Evolutionary conservation across 2,888 invertebrate genomes (phyloP), one percentile per base, ranked within the genome.

Genomic region (Hirudinaria manillensis): DNA sequence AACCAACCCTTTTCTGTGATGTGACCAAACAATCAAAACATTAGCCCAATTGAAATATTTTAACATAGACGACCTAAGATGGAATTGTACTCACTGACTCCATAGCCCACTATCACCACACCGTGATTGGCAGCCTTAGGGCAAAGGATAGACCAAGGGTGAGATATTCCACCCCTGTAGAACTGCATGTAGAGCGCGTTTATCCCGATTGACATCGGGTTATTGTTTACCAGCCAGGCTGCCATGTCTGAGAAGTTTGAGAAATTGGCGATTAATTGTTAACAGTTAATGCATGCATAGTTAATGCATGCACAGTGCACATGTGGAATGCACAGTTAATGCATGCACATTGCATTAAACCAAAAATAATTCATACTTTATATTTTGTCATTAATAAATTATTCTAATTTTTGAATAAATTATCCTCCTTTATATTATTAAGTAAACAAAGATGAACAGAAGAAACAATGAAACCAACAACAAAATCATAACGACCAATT

Each of bases 161-260:
- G 95, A 0, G 95, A 94, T 21, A 97, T 89, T 13, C 97, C 97
- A 3, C 95, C 94, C 82, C 93, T 88, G 84, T 97, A 97, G 85
- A 96, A 95, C 88, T 88, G 89, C 95, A 97, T 95, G 0, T 93
- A 94, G 85, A 94, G 93, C 0, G 96, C 96, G 84, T 97, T 97
- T 81, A 97, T 92, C 82, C 92, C 96, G 82, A 97, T 93, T 38
- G 95, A 92, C 81, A 97, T 93, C 0, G 97, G 97, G 72, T 96
- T 97, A 84, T 95, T 92, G 78, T 89, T 83, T 21, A 91, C 89
- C 34, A 97, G 87, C 94, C 94, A 97, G 82, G 92, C 90, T 29
- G 93, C 93, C 91, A 97, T 94, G 76, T 91, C 85, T 85, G 78
- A 7, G 45, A 45, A 45, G 45, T 45, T 36, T 10, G 53, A 27